Conservation (phyloP, 2,797 vertebrate genomes). For the Telmatherina bonti region DNA sequence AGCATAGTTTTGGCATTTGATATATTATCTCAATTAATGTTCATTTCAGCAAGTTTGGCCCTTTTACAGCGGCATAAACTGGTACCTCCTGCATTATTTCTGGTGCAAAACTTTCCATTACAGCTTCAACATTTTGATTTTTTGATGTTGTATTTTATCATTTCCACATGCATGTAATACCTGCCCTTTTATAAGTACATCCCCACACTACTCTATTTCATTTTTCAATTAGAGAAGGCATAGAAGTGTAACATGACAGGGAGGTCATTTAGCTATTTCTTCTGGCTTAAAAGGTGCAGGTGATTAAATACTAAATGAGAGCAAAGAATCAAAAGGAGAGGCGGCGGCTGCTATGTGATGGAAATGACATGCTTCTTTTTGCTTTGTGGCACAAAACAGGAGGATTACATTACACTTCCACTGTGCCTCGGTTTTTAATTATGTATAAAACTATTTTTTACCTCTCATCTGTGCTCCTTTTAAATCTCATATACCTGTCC, state of each 20-base stretch:
- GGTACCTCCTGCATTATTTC: background rate
- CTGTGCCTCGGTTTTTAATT: conserved; percentile 53
- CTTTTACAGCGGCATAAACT: background rate
- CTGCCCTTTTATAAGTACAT: background rate
- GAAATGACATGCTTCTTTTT: conserved; percentile 32
- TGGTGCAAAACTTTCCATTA: background rate
- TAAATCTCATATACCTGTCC: conserved; percentile 57
- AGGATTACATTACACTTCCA: conserved; percentile 13
- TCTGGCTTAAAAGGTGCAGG: conserved; percentile 29
- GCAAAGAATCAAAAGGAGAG: conserved; percentile 35
- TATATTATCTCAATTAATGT: too few species aligned
- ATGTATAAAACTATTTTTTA: conserved; percentile 20
- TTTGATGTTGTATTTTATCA: background rate
- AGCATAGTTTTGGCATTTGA: background rate
- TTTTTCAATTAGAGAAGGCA: conserved; percentile 64
- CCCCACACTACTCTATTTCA: conserved; percentile 2
- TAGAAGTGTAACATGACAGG: conserved; percentile 54
- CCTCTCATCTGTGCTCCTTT: conserved; percentile 31
- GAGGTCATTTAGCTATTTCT: conserved; percentile 45
- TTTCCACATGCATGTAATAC: background rate
- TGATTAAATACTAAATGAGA: conserved; percentile 62
- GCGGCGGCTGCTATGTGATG: conserved; percentile 34
- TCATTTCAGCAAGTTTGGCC: background rate
- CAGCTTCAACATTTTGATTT: conserved; percentile 3
- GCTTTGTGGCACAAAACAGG: conserved; percentile 30